Evolutionary conservation across 2,888 invertebrate species (phyloP), one percentile per base, ranked within the genome.

Genomic region (Nebria salina): DNA sequence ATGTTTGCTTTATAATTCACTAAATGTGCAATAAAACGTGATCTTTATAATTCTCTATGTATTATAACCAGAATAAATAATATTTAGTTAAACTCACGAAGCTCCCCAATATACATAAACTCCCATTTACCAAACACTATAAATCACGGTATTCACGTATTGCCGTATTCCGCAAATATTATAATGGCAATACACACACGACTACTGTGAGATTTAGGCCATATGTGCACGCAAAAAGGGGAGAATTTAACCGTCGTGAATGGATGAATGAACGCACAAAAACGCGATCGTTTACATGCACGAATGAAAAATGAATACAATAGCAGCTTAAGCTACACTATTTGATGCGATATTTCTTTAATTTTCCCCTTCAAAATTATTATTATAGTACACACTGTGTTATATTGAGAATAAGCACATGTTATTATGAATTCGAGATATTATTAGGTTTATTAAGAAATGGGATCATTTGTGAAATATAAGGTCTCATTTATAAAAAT

Each of bases 221-320:
- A 54, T 54, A 54, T 54, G 54, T 8, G 11, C 13, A 54, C 13
- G 13, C 11, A 54, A 54, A 54, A 54, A 54, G 54, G 54, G 54
- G 54, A 54, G 54, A 54, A 54, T 54, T 54, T 54, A 54, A 54
- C 54, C 54, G 54, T 54, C 54, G 8, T 54, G 54, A 54, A 54
- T 54, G 54, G 8, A 54, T 54, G 54, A 54, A 54, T 54, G 54
- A 11, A 13, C 54, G 3, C 54, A 54, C 54, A 54, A 54, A 54
- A 54, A 54, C 54, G 54, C 54, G 54, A 54, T 54, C 54, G 54
- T 54, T 54, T 54, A 54, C 54, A 54, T 54, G 54, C 54, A 54
- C 54, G 54, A 54, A 11, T 13, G 54, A 54, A 13, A 13, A 54
- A 54, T 54, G 54, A 54, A 54, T 54, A 54, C 54, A 54, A 54